Evolutionary conservation across 35 echinoderm and acorn worm genomes (phyloP).

Genomic region (Heliocidaris tuberculata): DNA sequence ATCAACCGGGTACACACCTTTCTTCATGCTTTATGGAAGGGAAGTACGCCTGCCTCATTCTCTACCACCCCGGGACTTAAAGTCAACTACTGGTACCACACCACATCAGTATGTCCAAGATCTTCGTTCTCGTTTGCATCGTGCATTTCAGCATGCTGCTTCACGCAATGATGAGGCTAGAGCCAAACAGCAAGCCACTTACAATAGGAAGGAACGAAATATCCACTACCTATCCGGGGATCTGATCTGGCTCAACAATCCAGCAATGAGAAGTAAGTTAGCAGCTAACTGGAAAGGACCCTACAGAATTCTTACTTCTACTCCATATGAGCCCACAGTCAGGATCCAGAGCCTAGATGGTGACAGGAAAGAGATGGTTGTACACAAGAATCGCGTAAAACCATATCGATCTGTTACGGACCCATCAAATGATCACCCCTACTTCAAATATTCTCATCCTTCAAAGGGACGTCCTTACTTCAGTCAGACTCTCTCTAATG

Average conservation of each 20-base stretch:
- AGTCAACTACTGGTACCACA: neutral
- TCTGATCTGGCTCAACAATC: neutral
- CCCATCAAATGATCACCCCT: too few species aligned
- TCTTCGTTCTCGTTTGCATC: neutral
- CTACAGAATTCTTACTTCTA: too few species aligned
- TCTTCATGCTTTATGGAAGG: slow-evolving; percentile 54
- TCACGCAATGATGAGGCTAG: neutral
- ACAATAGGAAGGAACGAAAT: neutral
- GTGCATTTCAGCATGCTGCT: neutral
- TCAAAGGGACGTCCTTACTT: too few species aligned
- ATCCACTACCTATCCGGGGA: neutral
- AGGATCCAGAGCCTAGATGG: too few species aligned
- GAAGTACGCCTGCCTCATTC: slow-evolving; percentile 43
- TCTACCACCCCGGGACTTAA: neutral
- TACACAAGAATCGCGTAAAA: too few species aligned
- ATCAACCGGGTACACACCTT: slow-evolving; percentile 62
- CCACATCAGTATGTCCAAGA: neutral
- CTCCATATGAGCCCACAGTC: too few species aligned
- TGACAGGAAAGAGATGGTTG: too few species aligned
- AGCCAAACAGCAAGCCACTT: neutral
- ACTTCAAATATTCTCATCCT: too few species aligned
- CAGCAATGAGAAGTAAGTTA: neutral
- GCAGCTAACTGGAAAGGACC: neutral
- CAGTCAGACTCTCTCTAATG: too few species aligned
- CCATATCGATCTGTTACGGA: too few species aligned